phyloP scores from a whole-genome alignment of 2,797 vertebrate genomes.

The Chrysocyon brachyurus region DNA sequence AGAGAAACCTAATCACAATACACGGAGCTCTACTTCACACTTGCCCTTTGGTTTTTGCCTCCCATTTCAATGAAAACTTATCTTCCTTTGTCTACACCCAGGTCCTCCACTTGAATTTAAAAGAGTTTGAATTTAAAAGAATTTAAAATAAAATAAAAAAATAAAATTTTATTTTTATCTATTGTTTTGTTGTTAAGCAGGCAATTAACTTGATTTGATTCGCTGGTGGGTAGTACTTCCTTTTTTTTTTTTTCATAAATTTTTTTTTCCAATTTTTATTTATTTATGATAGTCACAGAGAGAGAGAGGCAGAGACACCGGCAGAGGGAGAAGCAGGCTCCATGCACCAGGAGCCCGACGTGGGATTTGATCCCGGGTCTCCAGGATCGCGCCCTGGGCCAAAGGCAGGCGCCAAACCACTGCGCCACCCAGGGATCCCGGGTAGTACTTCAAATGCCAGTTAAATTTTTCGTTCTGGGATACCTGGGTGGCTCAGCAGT shows the following conservation, averaged over 20 bases:
- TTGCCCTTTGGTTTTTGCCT: neutral
- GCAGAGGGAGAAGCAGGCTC: no score
- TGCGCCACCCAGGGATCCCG: neutral
- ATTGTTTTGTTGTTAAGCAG: neutral
- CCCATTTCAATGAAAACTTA: neutral
- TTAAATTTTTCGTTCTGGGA: neutral
- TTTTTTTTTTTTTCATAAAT: no score
- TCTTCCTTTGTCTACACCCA: neutral
- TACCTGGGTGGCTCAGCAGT: neutral
- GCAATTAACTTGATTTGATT: neutral
- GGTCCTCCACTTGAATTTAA: neutral
- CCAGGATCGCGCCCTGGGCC: no score
- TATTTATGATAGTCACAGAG: no score
- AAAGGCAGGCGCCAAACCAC: no score
- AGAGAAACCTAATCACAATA: neutral
- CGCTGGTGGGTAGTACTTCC: neutral
- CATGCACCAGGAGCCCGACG: no score
- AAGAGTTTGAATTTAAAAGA: neutral
- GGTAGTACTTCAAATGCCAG: neutral
- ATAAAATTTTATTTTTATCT: no score
- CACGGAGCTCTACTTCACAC: neutral
- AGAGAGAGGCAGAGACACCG: no score
- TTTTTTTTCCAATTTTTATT: no score
- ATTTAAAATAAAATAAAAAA: no score
- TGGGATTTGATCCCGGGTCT: no score